Evolutionary conservation across 2,888 invertebrate species (phyloP), one percentile per base, ranked within the genome.

Genomic region (Sepiola atlantica): DNA sequence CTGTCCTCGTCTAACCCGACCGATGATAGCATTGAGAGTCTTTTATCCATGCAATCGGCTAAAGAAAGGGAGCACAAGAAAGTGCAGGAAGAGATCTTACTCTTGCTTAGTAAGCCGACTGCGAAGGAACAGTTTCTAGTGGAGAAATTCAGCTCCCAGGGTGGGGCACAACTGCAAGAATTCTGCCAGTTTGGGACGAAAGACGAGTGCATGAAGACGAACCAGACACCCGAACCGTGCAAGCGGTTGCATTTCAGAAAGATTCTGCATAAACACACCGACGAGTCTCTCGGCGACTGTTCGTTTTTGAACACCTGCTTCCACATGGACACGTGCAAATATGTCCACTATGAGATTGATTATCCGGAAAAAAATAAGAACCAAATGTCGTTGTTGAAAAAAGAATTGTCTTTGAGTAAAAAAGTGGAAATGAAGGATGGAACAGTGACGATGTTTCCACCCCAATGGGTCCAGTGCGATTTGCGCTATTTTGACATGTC

Each of bases 281-380:
- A 99, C 97, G 97, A 99, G 97, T 98, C 98, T 0, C 98, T 99
- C 1, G 99, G 99, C 0, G 99, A 99, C 97, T 99, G 99, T 97
- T 99, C 99, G 35, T 99, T 99, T 97, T 98, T 99, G 6, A 99
- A 99, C 97, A 99, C 99, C 0, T 99, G 99, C 97, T 99, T 99
- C 97, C 99, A 99, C 97, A 99, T 99, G 99, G 99, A 99, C 96
- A 99, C 99, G 90, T 99, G 99, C 98, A 99, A 99, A 97, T 99
- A 99, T 97, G 99, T 99, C 0, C 99, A 99, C 97, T 99, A 99
- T 96, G 99, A 99, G 97, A 99, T 99, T 0, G 99, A 99, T 97
- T 97, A 96, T 95, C 96, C 97, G 28, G 96, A 96, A 61, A 92
- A 92, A n/a, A 95, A 95, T 54, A 95, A 95, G n/a, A 95, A 94